phyloP scores from a whole-genome alignment of 2,888 invertebrate genomes.

The Clistopyga incitator region DNA sequence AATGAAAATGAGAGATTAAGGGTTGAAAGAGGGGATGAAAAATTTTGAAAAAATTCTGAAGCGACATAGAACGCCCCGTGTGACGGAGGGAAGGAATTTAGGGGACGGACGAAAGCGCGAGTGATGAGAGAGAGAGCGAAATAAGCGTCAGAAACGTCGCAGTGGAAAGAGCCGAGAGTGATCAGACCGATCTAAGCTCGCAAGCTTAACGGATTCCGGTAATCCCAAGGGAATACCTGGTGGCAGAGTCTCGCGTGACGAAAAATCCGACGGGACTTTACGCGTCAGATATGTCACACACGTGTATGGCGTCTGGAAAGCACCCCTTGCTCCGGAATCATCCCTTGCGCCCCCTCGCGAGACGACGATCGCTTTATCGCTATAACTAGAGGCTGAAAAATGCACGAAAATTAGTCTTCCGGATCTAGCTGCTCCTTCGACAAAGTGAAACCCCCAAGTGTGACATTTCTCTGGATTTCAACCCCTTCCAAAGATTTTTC shows the following conservation, averaged over 20 bases:
- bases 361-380: conserved; percentile 73
- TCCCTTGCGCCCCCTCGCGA: conserved; percentile 25
- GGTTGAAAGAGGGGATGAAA: no score
- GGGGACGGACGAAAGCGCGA: conserved; percentile 34
- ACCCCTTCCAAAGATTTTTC: conserved; percentile 5
- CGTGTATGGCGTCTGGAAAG: conserved; percentile 12
- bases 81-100: no score
- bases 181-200: conserved; percentile 75
- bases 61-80: no score
- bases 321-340: conserved; percentile 41
- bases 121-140: conserved; percentile 45
- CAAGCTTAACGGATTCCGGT: conserved; percentile 81
- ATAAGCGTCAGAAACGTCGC: conserved; percentile 30
- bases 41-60: no score
- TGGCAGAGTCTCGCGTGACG: conserved; percentile 71
- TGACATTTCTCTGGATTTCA: conserved; percentile 34
- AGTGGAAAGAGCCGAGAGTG: conserved; percentile 54
- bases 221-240: conserved; percentile 80
- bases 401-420: conserved; percentile 76
- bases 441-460: conserved; percentile 27
- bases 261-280: conserved; percentile 63
- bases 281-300: conserved; percentile 45
- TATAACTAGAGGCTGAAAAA: conserved; percentile 78
- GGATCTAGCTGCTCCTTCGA: conserved; percentile 32
- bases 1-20: no score